phyloP scores from a whole-genome alignment of 1,140 invertebrate genomes.

The Drosophila elegans region DNA sequence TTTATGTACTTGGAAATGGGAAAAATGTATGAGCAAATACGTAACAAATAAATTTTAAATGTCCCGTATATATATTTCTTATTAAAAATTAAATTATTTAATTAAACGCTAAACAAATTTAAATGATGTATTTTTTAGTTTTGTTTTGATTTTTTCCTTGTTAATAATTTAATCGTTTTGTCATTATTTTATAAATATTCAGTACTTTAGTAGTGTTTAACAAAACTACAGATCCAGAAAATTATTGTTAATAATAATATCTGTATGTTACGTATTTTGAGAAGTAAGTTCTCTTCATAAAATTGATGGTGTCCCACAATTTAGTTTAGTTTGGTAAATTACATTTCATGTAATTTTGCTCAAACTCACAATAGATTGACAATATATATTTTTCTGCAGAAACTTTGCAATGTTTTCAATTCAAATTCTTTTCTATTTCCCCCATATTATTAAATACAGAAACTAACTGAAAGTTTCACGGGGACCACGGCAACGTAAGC shows the following conservation, averaged over 20 bases:
- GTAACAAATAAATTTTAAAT: neutral
- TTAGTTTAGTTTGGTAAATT: neutral
- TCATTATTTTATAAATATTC: too few species aligned
- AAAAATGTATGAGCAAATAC: neutral
- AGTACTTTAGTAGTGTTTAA: too few species aligned
- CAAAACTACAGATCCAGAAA: too few species aligned
- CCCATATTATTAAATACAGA: slow-evolving; percentile 20
- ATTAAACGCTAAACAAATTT: too few species aligned
- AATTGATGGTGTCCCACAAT: too few species aligned
- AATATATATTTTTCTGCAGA: neutral
- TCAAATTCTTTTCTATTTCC: neutral
- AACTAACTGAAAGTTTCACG: slow-evolving; percentile 21
- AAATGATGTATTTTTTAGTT: too few species aligned
- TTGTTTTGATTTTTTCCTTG: too few species aligned
- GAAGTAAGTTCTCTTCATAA: too few species aligned
- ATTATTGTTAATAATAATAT: too few species aligned
- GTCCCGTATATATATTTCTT: neutral
- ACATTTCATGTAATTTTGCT: neutral
- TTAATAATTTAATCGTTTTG: too few species aligned
- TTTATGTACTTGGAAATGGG: neutral
- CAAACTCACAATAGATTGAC: neutral
- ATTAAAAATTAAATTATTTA: too few species aligned
- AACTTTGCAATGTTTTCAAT: neutral
- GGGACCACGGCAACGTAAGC: slow-evolving; percentile 13
- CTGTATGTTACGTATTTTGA: too few species aligned